Conservation (phyloP, 2,888 invertebrate species). For the Mimumesa dahlbomi region DNA sequence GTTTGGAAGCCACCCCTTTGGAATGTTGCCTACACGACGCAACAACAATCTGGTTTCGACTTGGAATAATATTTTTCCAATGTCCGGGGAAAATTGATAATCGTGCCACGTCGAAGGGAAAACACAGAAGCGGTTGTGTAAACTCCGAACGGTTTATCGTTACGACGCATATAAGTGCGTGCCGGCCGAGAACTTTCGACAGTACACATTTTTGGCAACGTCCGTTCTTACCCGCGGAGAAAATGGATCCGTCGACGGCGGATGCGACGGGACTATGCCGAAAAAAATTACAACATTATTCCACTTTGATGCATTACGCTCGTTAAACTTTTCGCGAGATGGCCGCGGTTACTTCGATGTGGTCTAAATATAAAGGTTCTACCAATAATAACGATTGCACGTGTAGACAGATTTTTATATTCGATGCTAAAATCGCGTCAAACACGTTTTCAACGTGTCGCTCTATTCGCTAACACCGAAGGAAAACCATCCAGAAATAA, state of each 20-base stretch:
- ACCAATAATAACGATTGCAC: conserved; percentile 24
- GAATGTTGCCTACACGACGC: conserved; percentile 31
- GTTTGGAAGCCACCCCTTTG: conserved; percentile 23
- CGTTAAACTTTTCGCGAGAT: conserved; percentile 10
- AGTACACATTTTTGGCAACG: conserved; percentile 39
- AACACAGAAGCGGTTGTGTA: conserved; percentile 56
- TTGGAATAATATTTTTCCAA: conserved; percentile 63
- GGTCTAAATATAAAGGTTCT: conserved; percentile 35
- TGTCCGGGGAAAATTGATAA: conserved; percentile 61
- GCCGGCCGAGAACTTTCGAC: conserved; percentile 15
- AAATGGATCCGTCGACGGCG: conserved; percentile 6
- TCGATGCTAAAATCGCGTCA: neutral
- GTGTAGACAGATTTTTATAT: conserved; percentile 19
- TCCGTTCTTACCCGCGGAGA: too few relatives aligned
- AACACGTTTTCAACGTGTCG: too few relatives aligned
- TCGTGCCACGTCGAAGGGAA: conserved; percentile 47
- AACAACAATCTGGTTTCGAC: conserved; percentile 48
- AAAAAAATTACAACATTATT: conserved; percentile 14
- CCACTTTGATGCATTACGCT: conserved; percentile 9
- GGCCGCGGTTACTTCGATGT: conserved; percentile 10
- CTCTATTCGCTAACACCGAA: too few relatives aligned
- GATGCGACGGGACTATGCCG: neutral
- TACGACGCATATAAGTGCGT: conserved; percentile 20
- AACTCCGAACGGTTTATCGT: conserved; percentile 49
- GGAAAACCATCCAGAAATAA: too few relatives aligned